These are phyloP conservation scores for Phataginus tricuspis DNA, from an alignment of 2,797 vertebrate species.

Conservation along the genomic window DNA sequence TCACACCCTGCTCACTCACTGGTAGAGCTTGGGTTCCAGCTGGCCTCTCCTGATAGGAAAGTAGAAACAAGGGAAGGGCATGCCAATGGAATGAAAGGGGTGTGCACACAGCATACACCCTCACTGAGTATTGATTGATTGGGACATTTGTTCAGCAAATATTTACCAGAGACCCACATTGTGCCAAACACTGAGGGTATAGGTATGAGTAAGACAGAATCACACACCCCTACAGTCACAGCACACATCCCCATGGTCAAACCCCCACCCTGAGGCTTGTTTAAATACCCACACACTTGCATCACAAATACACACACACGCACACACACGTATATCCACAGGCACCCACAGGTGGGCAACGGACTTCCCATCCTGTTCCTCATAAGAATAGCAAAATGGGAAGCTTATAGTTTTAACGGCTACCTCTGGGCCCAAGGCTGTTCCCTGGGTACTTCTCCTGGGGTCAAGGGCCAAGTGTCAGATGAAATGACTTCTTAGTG, in stretches of 20 bases:
- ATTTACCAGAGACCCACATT: neutral
- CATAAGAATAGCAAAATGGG: neutral
- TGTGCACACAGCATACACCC: accelerated
- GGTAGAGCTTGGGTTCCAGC: neutral
- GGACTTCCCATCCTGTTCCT: neutral
- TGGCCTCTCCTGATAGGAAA: neutral
- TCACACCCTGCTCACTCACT: neutral
- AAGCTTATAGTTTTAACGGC: neutral
- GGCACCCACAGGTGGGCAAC: neutral
- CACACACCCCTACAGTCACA: too few relatives aligned
- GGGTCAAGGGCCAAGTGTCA: constrained; percentile 30
- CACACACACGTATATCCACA: neutral
- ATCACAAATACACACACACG: accelerated
- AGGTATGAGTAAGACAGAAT: neutral
- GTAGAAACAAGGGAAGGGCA: neutral
- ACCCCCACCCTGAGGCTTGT: accelerated
- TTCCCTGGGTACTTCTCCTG: neutral
- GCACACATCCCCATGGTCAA: neutral
- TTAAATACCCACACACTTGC: neutral
- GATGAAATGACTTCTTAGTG: constrained; percentile 65
- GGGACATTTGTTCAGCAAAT: neutral
- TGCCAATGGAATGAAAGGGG: neutral
- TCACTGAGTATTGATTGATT: neutral
- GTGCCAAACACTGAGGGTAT: neutral
- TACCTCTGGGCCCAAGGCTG: neutral